phyloP scores from a whole-genome alignment of 2,888 invertebrate species.

The Calameuta filiformis region DNA sequence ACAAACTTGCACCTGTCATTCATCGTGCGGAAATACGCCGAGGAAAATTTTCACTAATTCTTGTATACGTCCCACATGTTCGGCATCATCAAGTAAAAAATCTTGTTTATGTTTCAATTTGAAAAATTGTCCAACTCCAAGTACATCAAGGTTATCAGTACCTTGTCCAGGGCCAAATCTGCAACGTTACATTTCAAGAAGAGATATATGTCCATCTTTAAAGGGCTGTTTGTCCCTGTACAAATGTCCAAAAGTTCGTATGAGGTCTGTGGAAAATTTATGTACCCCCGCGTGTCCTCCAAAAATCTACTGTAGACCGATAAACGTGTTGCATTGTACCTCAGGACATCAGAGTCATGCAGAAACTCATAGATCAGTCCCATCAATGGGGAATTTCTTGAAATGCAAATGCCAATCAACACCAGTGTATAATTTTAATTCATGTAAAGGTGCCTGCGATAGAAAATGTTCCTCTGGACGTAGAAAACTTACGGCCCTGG shows the following conservation, averaged over 20 bases:
- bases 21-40: not conserved
- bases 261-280: not conserved
- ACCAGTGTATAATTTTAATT: not conserved
- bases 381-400: not conserved
- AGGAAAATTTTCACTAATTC: conserved; percentile 15
- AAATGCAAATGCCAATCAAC: not conserved
- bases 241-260: conserved; percentile 9
- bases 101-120: not conserved
- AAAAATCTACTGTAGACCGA: not conserved
- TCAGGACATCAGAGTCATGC: not conserved
- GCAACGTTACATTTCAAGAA: conserved; percentile 33
- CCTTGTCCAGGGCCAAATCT: conserved; percentile 38
- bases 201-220: conserved; percentile 31
- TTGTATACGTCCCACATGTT: not conserved
- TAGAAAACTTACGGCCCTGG: not conserved
- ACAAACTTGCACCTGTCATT: not conserved
- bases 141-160: conserved; percentile 6
- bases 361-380: not conserved
- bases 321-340: not conserved
- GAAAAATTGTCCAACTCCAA: not conserved
- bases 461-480: not conserved
- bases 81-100: not conserved
- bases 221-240: conserved; percentile 29
- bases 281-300: not conserved
- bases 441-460: not conserved